phyloP scores from a whole-genome alignment of 1,140 invertebrate species.

The Penaeus japonicus region DNA sequence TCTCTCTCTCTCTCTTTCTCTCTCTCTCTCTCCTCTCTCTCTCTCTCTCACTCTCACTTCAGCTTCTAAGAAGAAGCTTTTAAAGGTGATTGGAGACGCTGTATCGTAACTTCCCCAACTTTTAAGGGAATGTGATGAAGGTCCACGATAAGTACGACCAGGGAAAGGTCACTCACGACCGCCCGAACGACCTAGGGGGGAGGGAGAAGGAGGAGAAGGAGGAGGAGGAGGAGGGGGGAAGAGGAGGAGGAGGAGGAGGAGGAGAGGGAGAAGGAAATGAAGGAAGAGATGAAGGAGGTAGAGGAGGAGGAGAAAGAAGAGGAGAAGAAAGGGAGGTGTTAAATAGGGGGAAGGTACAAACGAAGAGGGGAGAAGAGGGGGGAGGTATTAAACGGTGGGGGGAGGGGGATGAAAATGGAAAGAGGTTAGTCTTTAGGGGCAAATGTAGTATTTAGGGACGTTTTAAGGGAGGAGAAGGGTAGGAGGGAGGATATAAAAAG shows the following conservation, averaged over 20 bases:
- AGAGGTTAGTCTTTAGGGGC: too few species aligned
- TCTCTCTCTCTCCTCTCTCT: neutral
- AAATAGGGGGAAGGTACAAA: neutral
- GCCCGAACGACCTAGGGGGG: neutral
- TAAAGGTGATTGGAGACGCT: too few species aligned
- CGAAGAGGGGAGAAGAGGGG: neutral
- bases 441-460: too few species aligned
- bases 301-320: too few species aligned
- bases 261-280: neutral
- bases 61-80: neutral
- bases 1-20: slow-evolving; percentile 8
- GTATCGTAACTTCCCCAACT: too few species aligned
- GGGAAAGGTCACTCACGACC: neutral
- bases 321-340: neutral
- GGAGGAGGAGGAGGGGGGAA: neutral
- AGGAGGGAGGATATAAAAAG: too few species aligned
- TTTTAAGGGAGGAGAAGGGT: too few species aligned
- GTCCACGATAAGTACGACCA: neutral
- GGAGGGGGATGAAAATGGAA: neutral
- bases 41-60: neutral
- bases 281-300: too few species aligned
- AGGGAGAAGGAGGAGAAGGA: neutral
- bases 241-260: too few species aligned
- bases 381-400: neutral
- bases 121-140: neutral